phyloP scores from a whole-genome alignment of 2,797 vertebrate species.

The Aselliscus stoliczkanus region DNA sequence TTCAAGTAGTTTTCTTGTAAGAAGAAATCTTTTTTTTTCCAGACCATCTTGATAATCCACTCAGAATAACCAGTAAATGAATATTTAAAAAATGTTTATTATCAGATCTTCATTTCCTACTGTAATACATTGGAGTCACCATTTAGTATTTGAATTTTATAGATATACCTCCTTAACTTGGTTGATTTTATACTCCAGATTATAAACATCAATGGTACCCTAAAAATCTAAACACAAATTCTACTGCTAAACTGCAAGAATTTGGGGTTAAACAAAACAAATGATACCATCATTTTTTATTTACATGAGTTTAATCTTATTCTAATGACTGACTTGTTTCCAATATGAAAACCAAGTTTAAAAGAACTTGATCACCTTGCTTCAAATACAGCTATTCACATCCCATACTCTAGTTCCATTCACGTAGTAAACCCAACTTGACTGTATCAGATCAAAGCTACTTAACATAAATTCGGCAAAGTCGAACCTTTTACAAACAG shows the following conservation, averaged over 20 bases:
- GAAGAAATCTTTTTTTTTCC: too few relatives aligned
- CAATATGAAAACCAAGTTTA: constrained; percentile 77
- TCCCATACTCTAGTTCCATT: constrained; percentile 26
- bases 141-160: constrained; percentile 27
- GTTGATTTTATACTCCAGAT: constrained; percentile 6
- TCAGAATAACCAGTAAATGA: too few relatives aligned
- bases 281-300: constrained; percentile 63
- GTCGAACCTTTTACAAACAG: not conserved
- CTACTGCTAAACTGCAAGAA: constrained; percentile 35
- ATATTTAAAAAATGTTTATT: constrained; percentile 62
- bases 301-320: constrained; percentile 55
- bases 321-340: constrained; percentile 62
- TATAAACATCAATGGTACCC: not conserved
- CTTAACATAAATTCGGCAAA: not conserved
- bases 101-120: constrained; percentile 22
- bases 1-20: not conserved
- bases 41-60: too few relatives aligned
- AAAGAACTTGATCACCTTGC: constrained; percentile 69
- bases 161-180: constrained; percentile 1
- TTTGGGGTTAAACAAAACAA: constrained; percentile 56
- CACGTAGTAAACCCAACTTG: constrained; percentile 47
- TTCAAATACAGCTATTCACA: constrained; percentile 56
- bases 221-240: constrained; percentile 77
- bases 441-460: constrained; percentile 52
- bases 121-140: constrained; percentile 41